Percentiles rank a stretch among this genome's conserved stretches.
These are phyloP conservation scores for Apeltes quadracus DNA, from an alignment of 2,113 vertebrate genomes.

Conservation along the genomic window DNA sequence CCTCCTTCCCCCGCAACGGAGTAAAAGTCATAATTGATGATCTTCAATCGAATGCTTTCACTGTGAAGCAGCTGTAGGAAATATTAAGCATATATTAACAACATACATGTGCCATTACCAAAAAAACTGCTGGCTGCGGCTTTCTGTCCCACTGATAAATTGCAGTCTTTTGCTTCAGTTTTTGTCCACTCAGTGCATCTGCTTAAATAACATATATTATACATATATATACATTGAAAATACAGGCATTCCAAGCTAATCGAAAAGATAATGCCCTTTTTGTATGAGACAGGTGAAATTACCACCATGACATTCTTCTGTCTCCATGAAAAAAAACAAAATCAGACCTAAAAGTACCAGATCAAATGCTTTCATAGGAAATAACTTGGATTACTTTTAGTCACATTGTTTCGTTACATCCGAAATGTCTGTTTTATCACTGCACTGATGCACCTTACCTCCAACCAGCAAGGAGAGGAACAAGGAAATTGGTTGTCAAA, in stretches of 20 bases:
- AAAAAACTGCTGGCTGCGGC: constrained; percentile 5
- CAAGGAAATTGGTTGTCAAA: constrained; percentile 49
- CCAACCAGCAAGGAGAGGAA: constrained; percentile 45
- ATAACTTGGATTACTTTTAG: not conserved
- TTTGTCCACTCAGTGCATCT: not conserved
- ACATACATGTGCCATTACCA: constrained; percentile 4
- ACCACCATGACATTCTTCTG: not conserved
- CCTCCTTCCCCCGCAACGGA: constrained; percentile 3
- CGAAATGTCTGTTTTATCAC: constrained; percentile 37
- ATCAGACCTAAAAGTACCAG: not conserved
- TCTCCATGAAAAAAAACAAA: not conserved
- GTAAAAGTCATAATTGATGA: constrained; percentile 40
- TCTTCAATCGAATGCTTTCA: constrained; percentile 25
- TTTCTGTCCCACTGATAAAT: not conserved
- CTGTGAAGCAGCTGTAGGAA: constrained; percentile 45
- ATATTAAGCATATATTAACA: constrained; percentile 29
- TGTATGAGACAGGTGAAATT: not conserved
- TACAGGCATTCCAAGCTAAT: constrained; percentile 20
- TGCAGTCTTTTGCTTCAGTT: not conserved
- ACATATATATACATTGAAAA: not conserved
- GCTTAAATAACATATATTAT: not conserved
- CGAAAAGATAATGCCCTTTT: constrained; percentile 1
- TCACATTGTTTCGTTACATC: not conserved
- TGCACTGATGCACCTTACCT: constrained; percentile 47
- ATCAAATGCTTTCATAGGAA: not conserved